phyloP scores from a whole-genome alignment of 1,140 invertebrate species.

The Metaphire vulgaris region DNA sequence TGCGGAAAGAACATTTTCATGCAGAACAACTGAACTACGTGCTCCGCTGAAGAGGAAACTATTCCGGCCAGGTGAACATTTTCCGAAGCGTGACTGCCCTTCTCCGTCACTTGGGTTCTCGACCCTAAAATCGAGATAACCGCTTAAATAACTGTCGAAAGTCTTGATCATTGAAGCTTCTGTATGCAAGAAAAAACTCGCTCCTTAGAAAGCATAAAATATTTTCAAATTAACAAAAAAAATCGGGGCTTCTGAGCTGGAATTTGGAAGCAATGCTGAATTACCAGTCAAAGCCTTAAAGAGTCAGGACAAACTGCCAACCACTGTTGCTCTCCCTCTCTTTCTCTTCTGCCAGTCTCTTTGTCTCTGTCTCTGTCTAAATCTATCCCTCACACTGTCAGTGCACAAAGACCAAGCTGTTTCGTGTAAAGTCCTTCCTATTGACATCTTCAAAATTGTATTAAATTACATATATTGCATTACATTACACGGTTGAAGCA shows the following conservation, averaged over 20 bases:
- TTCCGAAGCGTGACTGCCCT: slow-evolving; percentile 35
- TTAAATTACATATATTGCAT: too few species aligned
- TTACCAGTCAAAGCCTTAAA: not conserved
- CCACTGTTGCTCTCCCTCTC: too few species aligned
- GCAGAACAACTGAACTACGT: slow-evolving; percentile 28
- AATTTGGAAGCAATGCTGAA: not conserved
- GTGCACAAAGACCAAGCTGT: too few species aligned
- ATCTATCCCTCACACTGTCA: too few species aligned
- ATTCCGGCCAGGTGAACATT: slow-evolving; percentile 34
- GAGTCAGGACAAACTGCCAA: not conserved
- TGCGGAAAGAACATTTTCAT: slow-evolving; percentile 28
- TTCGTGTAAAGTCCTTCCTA: too few species aligned
- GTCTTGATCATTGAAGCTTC: not conserved
- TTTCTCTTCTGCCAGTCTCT: too few species aligned
- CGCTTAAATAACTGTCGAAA: slow-evolving; percentile 19
- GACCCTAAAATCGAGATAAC: too few species aligned
- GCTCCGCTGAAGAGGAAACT: not conserved
- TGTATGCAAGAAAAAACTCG: not conserved
- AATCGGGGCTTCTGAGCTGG: not conserved
- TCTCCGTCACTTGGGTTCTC: slow-evolving; percentile 35
- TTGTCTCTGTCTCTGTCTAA: too few species aligned
- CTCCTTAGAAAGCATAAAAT: not conserved
- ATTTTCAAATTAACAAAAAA: not conserved
- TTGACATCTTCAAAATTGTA: too few species aligned
- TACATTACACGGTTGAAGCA: too few species aligned